Conservation (phyloP, 2,888 invertebrate genomes). For the Halictus ligatus region DNA sequence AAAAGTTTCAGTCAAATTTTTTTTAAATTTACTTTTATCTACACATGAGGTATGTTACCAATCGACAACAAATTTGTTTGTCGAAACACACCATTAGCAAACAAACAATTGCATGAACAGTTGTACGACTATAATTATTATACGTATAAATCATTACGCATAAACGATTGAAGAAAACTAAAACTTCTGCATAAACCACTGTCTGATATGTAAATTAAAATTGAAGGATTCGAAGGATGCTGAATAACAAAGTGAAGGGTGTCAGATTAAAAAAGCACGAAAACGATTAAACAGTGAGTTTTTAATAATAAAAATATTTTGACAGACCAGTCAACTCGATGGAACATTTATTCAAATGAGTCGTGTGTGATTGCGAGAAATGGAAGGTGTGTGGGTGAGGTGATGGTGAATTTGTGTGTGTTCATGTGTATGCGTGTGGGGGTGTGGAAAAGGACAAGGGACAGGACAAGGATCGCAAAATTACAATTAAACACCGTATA, state of each 20-base stretch:
- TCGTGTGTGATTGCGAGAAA: conserved; percentile 76
- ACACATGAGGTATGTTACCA: too few species aligned
- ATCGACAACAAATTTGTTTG: too few species aligned
- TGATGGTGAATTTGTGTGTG: neutral
- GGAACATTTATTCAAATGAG: conserved; percentile 74
- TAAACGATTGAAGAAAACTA: too few species aligned
- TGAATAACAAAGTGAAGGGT: neutral
- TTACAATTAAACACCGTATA: conserved; percentile 70
- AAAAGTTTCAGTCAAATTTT: too few species aligned
- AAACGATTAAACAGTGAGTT: conserved; percentile 83
- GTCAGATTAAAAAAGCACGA: conserved; percentile 44
- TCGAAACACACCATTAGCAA: too few species aligned
- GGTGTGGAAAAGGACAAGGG: neutral
- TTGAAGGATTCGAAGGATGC: neutral
- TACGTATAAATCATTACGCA: too few species aligned
- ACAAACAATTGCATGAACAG: too few species aligned
- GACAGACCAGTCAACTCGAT: conserved; percentile 78
- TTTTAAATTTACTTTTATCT: too few species aligned
- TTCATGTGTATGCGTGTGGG: neutral
- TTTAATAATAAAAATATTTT: conserved; percentile 84
- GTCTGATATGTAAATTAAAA: neutral
- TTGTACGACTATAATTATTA: too few species aligned
- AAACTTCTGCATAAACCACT: too few species aligned
- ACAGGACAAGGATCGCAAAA: conserved; percentile 40
- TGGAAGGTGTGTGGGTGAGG: conserved; percentile 32